Percentiles rank a stretch among this genome's conserved stretches.
Evolutionary conservation across 2,113 vertebrate genomes (phyloP).

Genomic region (Anser cygnoides): DNA sequence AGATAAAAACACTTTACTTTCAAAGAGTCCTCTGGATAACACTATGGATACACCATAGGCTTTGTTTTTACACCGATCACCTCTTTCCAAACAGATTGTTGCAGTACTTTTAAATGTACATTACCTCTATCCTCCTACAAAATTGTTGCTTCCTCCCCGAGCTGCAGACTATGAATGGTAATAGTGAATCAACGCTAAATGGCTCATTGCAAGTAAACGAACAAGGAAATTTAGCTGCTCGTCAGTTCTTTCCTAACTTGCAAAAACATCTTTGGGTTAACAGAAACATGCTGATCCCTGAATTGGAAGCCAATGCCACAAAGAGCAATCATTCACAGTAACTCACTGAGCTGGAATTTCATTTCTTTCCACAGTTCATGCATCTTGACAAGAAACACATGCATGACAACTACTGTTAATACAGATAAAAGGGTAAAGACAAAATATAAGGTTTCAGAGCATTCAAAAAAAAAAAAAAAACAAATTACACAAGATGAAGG

Average conservation of each 20-base stretch:
- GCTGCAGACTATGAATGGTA: not conserved
- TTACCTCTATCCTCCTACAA: not conserved
- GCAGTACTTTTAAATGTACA: not conserved
- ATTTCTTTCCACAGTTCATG: not conserved
- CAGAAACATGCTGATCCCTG: not conserved
- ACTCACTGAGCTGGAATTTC: not conserved
- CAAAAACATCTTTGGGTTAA: not conserved
- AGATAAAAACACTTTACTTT: not conserved
- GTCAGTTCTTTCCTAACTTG: not conserved
- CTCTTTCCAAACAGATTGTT: not conserved
- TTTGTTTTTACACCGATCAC: not conserved
- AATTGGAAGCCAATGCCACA: not conserved
- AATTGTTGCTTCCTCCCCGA: not conserved
- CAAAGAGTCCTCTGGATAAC: not conserved
- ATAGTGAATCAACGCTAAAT: not conserved
- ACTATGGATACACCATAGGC: not conserved
- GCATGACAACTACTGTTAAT: not conserved
- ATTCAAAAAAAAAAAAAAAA: not conserved
- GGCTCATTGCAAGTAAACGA: not conserved
- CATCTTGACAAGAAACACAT: not conserved
- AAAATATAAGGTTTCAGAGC: not conserved
- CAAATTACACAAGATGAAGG: not conserved
- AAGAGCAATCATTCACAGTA: not conserved
- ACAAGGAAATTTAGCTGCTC: not conserved
- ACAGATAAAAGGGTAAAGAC: not conserved